A percentile compares a stretch with the other conserved stretches of the same genome.
Evolutionary conservation across 2,113 vertebrate species (phyloP).

Genomic region (Halichoeres trimaculatus): DNA sequence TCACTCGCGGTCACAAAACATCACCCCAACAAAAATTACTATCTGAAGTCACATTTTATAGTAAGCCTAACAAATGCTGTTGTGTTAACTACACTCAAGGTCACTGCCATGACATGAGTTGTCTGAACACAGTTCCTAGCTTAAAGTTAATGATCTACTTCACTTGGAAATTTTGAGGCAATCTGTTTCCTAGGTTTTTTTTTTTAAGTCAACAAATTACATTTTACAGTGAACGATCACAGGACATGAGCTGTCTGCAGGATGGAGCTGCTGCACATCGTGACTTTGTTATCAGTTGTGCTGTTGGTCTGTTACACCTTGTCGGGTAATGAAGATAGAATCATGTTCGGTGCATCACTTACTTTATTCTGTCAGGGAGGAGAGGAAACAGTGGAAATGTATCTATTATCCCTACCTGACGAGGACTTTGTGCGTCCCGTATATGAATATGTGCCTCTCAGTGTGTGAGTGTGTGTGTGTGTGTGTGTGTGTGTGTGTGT

Average conservation of each 20-base stretch:
- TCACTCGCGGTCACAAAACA: too few species aligned
- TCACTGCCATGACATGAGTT: too few species aligned
- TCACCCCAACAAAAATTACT: too few species aligned
- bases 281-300: constrained; percentile 18
- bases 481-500: neutral
- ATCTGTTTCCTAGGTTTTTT: too few species aligned
- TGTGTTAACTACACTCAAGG: too few species aligned
- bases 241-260: constrained; percentile 19
- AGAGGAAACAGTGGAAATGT: constrained; percentile 3
- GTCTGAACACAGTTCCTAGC: too few species aligned
- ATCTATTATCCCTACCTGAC: constrained; percentile 23
- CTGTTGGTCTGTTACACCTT: constrained; percentile 32
- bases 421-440: constrained; percentile 9
- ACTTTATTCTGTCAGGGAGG: constrained; percentile 19
- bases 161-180: too few species aligned
- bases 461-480: neutral
- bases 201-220: too few species aligned
- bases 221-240: too few species aligned
- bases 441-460: constrained; percentile 3
- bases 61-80: too few species aligned
- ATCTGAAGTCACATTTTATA: too few species aligned
- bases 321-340: constrained; percentile 24
- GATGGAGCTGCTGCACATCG: constrained; percentile 15
- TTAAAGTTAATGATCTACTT: too few species aligned
- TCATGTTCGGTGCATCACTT: constrained; percentile 41